Conservation (phyloP, 1,140 invertebrate genomes). For the Lasioglossum albipes region DNA sequence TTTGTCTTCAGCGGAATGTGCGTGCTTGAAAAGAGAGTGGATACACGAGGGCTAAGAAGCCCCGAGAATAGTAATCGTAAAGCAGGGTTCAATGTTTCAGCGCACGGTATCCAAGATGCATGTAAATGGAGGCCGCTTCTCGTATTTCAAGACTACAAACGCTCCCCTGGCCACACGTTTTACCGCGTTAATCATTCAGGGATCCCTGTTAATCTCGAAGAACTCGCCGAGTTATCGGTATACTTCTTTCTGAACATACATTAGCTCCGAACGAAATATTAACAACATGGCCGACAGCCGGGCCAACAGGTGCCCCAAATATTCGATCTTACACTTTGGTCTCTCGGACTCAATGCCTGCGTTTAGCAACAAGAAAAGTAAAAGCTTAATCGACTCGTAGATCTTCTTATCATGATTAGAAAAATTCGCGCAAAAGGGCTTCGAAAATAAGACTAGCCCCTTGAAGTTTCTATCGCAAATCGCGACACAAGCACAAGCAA, state of each 20-base stretch:
- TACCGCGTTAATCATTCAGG: slow-evolving; percentile 23
- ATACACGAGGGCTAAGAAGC: background rate
- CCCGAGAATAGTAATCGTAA: slow-evolving; percentile 11
- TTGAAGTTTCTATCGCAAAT: too few species aligned
- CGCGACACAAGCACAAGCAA: too few species aligned
- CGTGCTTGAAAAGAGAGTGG: background rate
- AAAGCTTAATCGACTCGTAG: too few species aligned
- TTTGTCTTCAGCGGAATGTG: background rate
- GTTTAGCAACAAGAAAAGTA: too few species aligned
- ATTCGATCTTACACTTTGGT: too few species aligned
- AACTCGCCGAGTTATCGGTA: background rate
- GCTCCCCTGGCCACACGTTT: background rate
- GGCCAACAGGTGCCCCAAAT: too few species aligned
- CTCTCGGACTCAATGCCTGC: too few species aligned
- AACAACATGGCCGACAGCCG: too few species aligned
- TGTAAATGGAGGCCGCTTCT: slow-evolving; percentile 18
- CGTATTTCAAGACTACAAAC: background rate
- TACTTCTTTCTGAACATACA: background rate
- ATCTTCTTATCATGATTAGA: too few species aligned
- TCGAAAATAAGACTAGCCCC: too few species aligned
- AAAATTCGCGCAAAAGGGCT: too few species aligned
- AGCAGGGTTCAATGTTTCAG: slow-evolving; percentile 30
- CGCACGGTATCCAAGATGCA: slow-evolving; percentile 16
- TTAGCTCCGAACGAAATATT: background rate
- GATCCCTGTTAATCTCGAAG: slow-evolving; percentile 15